Percentiles rank a stretch among this genome's conserved stretches.
phyloP scores from a whole-genome alignment of 2,888 invertebrate species.

The Omphaloscelis lunosa region DNA sequence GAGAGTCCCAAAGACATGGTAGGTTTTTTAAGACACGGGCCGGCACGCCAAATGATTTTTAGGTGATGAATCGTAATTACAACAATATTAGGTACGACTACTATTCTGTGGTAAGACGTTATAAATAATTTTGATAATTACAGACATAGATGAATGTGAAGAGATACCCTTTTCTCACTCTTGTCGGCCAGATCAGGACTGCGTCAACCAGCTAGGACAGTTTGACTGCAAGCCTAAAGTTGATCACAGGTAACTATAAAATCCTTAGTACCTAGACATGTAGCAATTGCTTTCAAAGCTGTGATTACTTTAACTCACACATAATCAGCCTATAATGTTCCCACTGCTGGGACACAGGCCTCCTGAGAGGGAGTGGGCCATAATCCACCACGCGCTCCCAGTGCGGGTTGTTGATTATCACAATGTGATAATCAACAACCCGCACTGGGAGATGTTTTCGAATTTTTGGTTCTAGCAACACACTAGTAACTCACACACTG shows the following conservation, averaged over 20 bases:
- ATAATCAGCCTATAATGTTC: too few relatives aligned
- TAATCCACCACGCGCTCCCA: too few relatives aligned
- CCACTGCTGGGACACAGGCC: too few relatives aligned
- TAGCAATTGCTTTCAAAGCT: not conserved
- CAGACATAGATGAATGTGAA: conserved; percentile 97
- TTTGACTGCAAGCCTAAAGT: conserved; percentile 92
- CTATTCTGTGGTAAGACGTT: too few relatives aligned
- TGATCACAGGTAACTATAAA: conserved; percentile 66
- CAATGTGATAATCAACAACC: too few relatives aligned
- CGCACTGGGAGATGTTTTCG: too few relatives aligned
- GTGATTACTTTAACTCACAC: not conserved
- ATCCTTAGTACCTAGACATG: not conserved
- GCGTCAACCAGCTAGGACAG: conserved; percentile 95
- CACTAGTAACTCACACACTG: too few relatives aligned
- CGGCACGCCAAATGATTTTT: not conserved
- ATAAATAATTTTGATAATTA: conserved; percentile 49
- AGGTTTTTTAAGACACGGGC: too few relatives aligned
- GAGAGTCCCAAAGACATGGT: not conserved
- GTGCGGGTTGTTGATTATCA: too few relatives aligned
- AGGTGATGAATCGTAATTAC: not conserved
- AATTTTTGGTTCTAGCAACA: too few relatives aligned
- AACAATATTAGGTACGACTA: not conserved
- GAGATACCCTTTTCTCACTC: conserved; percentile 70
- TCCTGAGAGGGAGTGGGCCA: too few relatives aligned
- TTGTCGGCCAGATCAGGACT: conserved; percentile 94